These are phyloP conservation scores for Budorcas taxicolor DNA, from an alignment of 2,113 vertebrate genomes.

Conservation along the genomic window DNA sequence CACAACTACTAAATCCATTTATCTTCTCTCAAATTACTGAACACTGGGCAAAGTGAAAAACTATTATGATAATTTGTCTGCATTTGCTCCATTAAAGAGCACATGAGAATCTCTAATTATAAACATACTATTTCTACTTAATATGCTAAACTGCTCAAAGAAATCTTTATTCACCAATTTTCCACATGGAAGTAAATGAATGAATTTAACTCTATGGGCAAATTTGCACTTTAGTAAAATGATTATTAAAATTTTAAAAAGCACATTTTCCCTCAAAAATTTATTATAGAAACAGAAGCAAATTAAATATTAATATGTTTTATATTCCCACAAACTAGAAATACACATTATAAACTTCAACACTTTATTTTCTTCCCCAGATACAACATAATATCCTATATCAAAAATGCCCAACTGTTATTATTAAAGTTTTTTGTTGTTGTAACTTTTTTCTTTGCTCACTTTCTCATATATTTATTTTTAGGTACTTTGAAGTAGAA, in stretches of 20 bases:
- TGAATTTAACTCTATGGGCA: background rate
- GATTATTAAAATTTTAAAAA: background rate
- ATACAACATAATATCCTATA: background rate
- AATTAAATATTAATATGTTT: conserved; percentile 31
- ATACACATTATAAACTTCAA: background rate
- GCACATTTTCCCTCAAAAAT: background rate
- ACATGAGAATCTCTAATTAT: background rate
- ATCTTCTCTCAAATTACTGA: background rate
- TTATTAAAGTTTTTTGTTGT: background rate
- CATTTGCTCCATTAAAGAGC: background rate
- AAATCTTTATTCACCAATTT: background rate
- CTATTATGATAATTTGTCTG: background rate
- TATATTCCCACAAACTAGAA: background rate
- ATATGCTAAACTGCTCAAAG: background rate
- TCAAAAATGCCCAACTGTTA: background rate
- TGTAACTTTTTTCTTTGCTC: background rate
- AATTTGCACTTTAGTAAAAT: background rate
- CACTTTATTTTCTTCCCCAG: background rate
- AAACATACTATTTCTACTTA: background rate
- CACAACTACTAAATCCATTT: background rate
- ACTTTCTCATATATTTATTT: background rate
- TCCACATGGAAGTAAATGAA: background rate
- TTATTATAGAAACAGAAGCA: background rate
- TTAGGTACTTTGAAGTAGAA: background rate
- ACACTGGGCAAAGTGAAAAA: background rate